Evolutionary conservation across 1,140 invertebrate genomes (phyloP).

Genomic region (Drosophila albomicans): DNA sequence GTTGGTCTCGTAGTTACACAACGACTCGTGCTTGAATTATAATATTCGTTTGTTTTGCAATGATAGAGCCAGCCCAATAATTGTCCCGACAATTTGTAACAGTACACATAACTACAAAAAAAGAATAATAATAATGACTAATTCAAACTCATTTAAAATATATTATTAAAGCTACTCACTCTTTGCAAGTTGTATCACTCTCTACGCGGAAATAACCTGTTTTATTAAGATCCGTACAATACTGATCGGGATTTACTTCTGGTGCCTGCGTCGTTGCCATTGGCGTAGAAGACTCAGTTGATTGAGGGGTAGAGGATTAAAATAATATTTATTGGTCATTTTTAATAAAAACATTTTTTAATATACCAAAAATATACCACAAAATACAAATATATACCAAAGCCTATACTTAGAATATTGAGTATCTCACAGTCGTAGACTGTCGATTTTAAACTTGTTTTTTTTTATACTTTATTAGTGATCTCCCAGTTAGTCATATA

Average conservation of each 20-base stretch:
- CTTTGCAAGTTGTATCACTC: conserved; percentile 55
- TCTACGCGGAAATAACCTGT: conserved; percentile 54
- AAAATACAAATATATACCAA: too few relatives aligned
- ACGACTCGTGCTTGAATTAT: conserved; percentile 46
- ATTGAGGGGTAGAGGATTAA: too few relatives aligned
- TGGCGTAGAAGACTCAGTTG: conserved; percentile 14
- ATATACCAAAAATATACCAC: too few relatives aligned
- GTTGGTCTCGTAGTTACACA: conserved; percentile 48
- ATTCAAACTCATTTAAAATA: not conserved
- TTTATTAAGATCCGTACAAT: conserved; percentile 37
- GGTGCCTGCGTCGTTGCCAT: conserved; percentile 17
- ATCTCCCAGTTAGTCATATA: too few relatives aligned
- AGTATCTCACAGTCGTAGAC: too few relatives aligned
- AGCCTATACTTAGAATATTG: too few relatives aligned
- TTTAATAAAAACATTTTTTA: too few relatives aligned
- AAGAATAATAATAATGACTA: not conserved
- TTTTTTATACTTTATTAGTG: too few relatives aligned
- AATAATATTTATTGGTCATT: too few relatives aligned
- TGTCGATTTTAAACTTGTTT: too few relatives aligned
- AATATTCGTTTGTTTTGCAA: conserved; percentile 56
- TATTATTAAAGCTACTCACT: conserved; percentile 39
- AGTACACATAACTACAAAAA: conserved; percentile 62
- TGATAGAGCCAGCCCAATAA: conserved; percentile 62
- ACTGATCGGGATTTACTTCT: conserved; percentile 38
- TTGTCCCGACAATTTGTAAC: conserved; percentile 56